Evolutionary conservation across 2,888 invertebrate genomes (phyloP), one percentile per base, ranked within the genome.

Genomic region (Drosophila niveifrons): DNA sequence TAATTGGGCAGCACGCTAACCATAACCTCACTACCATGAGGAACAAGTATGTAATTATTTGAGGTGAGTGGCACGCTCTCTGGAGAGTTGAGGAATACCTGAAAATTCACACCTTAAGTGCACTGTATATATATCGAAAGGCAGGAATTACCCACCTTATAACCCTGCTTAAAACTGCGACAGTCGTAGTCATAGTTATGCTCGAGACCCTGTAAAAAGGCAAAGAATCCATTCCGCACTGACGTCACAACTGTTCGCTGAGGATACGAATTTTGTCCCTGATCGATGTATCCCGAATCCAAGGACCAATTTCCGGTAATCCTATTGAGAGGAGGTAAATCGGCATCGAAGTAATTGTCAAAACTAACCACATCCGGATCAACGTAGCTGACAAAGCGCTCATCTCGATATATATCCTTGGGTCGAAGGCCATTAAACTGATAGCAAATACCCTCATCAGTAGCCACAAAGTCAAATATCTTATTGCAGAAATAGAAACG

Each of bases 1-100:
- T 96, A 95, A 87, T 95, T 95, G 6, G 96, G 96, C 91, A 95
- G 94, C 17, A 96, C 94, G 15, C 95, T 94, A 4, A 95, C 95
- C 15, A 95, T 94, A 2, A 95, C 94, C 91, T 96, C 95, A 89
- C 91, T 84, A 17, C 90, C 90, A 47, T 92, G 91, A 2, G 91
- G 90, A 52, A 91, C 88, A 56, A 92, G 70, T 39, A 92, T 90
- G 50, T 91, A 91, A 78, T 92, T 92, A 58, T 89, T 90, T 1
- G 91, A 80, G n/a, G 91, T 91, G 28, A 91, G 72, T 4, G 92
- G 91, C 17, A 90, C 90, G 62, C 91, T 91, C 86, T 92, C 90
- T 1, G 91, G 92, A 52, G 91, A 91, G 66, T 91, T 91, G 23
- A 91, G 86, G 36, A 89, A 91, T 8, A 92, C 90, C 91, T 91